Evolutionary conservation across 2,888 invertebrate genomes (phyloP), one percentile per base, ranked within the genome.

Genomic region (Portevinia maculata): DNA sequence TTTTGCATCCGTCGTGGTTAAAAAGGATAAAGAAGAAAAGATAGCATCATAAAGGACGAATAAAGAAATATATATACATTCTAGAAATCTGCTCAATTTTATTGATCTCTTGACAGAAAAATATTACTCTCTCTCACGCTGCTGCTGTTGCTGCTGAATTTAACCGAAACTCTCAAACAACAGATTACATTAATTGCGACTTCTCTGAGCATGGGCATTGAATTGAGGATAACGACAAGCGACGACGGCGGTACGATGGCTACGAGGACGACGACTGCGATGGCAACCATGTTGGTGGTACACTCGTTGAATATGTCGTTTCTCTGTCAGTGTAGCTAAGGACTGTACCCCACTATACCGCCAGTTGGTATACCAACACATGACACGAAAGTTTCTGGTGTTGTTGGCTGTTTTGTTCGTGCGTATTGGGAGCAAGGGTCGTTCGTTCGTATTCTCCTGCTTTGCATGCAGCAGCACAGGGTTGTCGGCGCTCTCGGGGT

Each of bases 141-240:
- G 64, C 67, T 83, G 52, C 76, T 59, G 50, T 17, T 48, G 67
- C 30, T 78, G 64, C 67, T 83, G 52, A 76, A 78, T 73, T 67
- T 78, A 37, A 78, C 55, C 62, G 62, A 83, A 83, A 67, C 83
- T 83, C 78, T 73, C 83, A 83, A 78, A 78, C 78, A 83, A 83
- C 83, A 78, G 76, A 83, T 83, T 83, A 83, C 76, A 83, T 78
- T 83, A 83, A 83, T 83, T 78, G 71, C 67, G 78, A 83, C 67
- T 78, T 78, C 62, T 83, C 83, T 83, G 78, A 62, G 83, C 83
- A 83, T 83, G 83, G 83, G 76, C 83, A 78, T 71, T 81, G 81
- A 50, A 78, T 71, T 81, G 81, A 50, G 76, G 69, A 81, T 81
- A 65, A 70, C 75, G 46, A 76, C 64, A 24, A 64, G 44, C 44